Conservation (phyloP, 30 jellyfish, hydroid and myxozoan species). For the Sanderia malayensis region DNA sequence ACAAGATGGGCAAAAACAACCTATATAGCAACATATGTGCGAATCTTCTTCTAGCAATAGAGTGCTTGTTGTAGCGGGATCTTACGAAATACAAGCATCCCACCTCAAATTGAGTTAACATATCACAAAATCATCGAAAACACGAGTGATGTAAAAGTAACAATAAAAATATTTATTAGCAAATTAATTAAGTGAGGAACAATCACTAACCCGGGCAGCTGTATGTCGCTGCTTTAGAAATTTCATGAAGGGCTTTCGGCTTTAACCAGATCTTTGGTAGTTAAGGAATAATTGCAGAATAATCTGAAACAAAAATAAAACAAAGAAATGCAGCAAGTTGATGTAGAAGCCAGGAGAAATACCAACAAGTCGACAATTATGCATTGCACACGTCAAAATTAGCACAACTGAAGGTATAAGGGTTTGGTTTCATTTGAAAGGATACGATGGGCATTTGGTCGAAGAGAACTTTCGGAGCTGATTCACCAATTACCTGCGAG, state of each 20-base stretch:
- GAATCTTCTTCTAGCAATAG: not conserved
- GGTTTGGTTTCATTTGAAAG: too few relatives aligned
- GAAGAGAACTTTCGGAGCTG: constrained; percentile 48
- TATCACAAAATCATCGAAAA: not conserved
- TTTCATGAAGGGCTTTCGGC: constrained; percentile 34
- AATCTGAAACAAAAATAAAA: not conserved
- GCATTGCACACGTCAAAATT: too few relatives aligned
- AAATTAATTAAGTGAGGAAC: too few relatives aligned
- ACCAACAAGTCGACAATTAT: not conserved
- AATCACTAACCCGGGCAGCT: constrained; percentile 67
- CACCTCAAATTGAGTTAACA: too few relatives aligned
- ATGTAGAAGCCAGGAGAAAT: not conserved
- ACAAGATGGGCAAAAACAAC: not conserved
- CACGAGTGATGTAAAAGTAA: not conserved
- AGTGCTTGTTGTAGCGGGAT: not conserved
- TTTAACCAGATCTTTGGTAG: constrained; percentile 63
- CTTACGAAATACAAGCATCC: not conserved
- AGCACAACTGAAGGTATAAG: too few relatives aligned
- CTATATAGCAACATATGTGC: not conserved
- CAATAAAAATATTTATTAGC: too few relatives aligned
- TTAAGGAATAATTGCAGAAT: too few relatives aligned
- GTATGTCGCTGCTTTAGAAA: constrained; percentile 29
- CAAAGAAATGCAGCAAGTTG: not conserved
- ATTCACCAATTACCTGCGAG: constrained; percentile 38
- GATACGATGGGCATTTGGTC: constrained; percentile 67